These are phyloP conservation scores for Dromiciops gliroides DNA, from an alignment of 2,113 vertebrate genomes.

Conservation along the genomic window DNA sequence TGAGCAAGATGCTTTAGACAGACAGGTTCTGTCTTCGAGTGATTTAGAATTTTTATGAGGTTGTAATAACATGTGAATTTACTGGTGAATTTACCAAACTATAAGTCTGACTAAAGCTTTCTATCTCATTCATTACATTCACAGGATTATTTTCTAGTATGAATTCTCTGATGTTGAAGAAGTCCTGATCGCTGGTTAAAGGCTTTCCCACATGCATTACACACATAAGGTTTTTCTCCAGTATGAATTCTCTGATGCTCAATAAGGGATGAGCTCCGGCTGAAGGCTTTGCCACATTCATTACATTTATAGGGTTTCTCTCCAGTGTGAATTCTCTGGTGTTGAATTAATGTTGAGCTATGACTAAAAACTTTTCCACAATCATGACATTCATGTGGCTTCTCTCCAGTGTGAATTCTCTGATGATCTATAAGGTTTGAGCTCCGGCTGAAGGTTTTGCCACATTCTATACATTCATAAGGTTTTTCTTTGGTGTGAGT, in stretches of 20 bases:
- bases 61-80: background rate
- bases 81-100: background rate
- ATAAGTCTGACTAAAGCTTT: background rate
- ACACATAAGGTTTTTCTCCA: constrained; percentile 50
- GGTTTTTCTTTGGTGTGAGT: constrained; percentile 64
- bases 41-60: background rate
- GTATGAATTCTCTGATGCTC: constrained; percentile 69
- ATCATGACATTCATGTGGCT: constrained; percentile 64
- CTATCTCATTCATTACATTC: constrained; percentile 63
- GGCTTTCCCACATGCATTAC: constrained; percentile 53
- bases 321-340: constrained; percentile 72
- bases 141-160: constrained; percentile 73
- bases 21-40: background rate
- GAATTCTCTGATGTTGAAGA: constrained; percentile 63
- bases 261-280: constrained; percentile 69
- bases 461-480: constrained; percentile 67
- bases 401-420: constrained; percentile 71
- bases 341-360: constrained; percentile 66
- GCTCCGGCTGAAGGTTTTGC: constrained; percentile 71
- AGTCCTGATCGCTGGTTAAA: constrained; percentile 67
- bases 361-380: constrained; percentile 77
- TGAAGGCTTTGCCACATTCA: constrained; percentile 77
- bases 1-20: background rate
- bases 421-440: constrained; percentile 69
- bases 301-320: constrained; percentile 72